Evolutionary conservation across 2,113 vertebrate genomes (phyloP).

Genomic region (Notarius quadriscutis): DNA sequence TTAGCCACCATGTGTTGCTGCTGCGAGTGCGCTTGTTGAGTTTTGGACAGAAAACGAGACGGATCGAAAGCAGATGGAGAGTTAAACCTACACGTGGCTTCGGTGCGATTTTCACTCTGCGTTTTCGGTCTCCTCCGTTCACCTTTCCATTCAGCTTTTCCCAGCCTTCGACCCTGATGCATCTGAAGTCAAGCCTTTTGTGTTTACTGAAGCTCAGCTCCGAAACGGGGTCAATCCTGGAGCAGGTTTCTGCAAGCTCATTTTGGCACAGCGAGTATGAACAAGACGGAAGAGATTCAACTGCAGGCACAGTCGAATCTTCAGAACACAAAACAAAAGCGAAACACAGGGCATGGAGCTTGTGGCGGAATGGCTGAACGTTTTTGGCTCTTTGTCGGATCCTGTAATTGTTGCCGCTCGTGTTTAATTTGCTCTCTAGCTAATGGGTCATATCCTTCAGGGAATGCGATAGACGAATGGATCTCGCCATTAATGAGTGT

Average conservation of each 20-base stretch:
- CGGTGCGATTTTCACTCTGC: neutral
- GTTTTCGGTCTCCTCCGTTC: neutral
- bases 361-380: constrained; percentile 9
- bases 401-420: constrained; percentile 42
- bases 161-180: neutral
- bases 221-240: neutral
- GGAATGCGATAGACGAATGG: constrained; percentile 44
- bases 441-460: constrained; percentile 51
- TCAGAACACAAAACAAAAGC: neutral
- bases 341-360: constrained; percentile 7
- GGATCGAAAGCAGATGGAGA: constrained; percentile 20
- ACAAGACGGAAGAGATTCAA: neutral
- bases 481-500: constrained; percentile 36
- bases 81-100: neutral
- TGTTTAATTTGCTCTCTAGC: constrained; percentile 41
- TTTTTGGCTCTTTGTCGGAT: constrained; percentile 33
- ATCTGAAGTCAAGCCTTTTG: constrained; percentile 3
- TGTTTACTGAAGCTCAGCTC: neutral
- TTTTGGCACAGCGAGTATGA: neutral
- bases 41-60: constrained; percentile 31
- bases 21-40: constrained; percentile 7
- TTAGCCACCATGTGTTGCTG: constrained; percentile 19
- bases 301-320: neutral
- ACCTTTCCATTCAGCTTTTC: neutral
- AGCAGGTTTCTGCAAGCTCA: neutral